phyloP scores from a whole-genome alignment of 2,888 invertebrate species.

The Lepidochrysops patricia region DNA sequence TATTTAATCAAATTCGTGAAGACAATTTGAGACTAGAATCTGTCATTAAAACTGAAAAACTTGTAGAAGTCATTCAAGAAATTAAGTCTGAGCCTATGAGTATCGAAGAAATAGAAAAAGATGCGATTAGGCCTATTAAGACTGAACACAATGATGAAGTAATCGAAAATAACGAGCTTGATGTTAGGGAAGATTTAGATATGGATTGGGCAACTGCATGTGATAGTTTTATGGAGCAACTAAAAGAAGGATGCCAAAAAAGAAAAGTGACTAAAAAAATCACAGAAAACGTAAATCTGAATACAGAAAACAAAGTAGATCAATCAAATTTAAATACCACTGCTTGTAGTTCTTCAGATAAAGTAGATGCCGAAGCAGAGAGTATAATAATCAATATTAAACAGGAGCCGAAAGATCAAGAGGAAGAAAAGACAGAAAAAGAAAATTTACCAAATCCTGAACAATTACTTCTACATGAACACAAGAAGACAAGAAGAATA shows the following conservation, averaged over 20 bases:
- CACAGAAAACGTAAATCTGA: conserved; percentile 37
- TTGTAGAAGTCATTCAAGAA: conserved; percentile 71
- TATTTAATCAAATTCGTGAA: conserved; percentile 65
- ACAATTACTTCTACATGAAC: conserved; percentile 18
- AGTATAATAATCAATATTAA: conserved; percentile 30
- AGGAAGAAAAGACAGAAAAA: conserved; percentile 32
- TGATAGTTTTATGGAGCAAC: conserved; percentile 85
- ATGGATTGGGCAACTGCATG: conserved; percentile 81
- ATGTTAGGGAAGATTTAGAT: conserved; percentile 33
- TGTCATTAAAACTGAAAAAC: conserved; percentile 78
- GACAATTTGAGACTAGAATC: conserved; percentile 60
- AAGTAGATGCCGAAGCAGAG: conserved; percentile 22
- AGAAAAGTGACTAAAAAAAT: conserved; percentile 74
- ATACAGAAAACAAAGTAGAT: conserved; percentile 34
- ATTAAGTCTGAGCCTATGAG: conserved; percentile 80
- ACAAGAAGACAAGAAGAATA: conserved; percentile 25
- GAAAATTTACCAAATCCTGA: conserved; percentile 13
- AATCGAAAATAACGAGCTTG: conserved; percentile 28
- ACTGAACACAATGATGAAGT: conserved; percentile 44
- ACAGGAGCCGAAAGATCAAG: conserved; percentile 56
- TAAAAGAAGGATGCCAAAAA: conserved; percentile 75
- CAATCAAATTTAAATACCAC: conserved; percentile 23
- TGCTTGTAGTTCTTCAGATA: conserved; percentile 31
- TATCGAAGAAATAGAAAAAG: conserved; percentile 78
- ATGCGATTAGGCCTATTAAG: conserved; percentile 63